Evolutionary conservation across 2,888 invertebrate genomes (phyloP), one percentile per base, ranked within the genome.

Genomic region (Pediacus dermestoides): DNA sequence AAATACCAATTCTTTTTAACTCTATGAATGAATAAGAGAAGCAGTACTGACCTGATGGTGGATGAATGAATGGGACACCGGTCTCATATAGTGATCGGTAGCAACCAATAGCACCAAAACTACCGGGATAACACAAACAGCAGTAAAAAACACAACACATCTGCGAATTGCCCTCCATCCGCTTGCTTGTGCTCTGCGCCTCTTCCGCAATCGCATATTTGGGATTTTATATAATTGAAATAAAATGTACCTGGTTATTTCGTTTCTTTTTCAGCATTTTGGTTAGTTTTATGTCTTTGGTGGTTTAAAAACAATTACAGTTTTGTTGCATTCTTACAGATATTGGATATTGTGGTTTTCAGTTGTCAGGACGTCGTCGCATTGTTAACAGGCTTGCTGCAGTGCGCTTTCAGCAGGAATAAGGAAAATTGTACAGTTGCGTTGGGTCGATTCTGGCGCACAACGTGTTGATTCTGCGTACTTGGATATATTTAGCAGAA

Each of bases 81-180:
- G 73, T 61, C 77, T 73, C 69, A 78, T 74, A 58, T 78, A 78
- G 57, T 76, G 76, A 50, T 78, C 79, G 2, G 77, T 77, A 9
- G 78, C 76, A 66, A 79, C 77, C 45, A 79, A 67, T 30, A 79
- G 66, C 7, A 79, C 77, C 41, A 78, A 71, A 61, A 78, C 70
- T 1, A 78, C 76, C 4, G 78, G 73, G 12, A 78, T 70, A 46
- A 78, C 74, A 36, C 78, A 78, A 1, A 78, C 75, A 1, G 78
- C 77, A 9, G 76, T 77, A 41, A 78, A 72, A 59, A 78, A 78
- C 1, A 78, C 73, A 34, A 78, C 73, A 52, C 78, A 78, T 54
- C 78, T 67, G 31, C 76, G 71, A 13, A 77, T 60, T 25, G 66
- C 65, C 49, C 63, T 66, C 68, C 66, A 67, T 30, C 63, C 60